Evolutionary conservation across 1,140 invertebrate species (phyloP).

Genomic region (Linepithema humile): DNA sequence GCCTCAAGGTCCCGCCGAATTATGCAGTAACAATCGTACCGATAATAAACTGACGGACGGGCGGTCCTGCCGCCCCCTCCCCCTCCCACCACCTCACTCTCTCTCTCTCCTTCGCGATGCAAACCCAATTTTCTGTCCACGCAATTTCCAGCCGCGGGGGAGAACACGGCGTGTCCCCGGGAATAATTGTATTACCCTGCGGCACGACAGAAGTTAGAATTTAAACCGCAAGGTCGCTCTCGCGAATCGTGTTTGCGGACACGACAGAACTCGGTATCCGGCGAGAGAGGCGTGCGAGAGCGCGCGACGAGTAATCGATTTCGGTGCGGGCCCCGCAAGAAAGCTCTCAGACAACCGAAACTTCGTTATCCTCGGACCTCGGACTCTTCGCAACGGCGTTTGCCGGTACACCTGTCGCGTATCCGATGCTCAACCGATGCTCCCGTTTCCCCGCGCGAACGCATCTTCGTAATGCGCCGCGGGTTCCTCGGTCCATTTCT

Average conservation of each 20-base stretch:
- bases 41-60: neutral
- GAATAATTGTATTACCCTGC: conserved; percentile 66
- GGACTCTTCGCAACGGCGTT: neutral
- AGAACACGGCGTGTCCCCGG: conserved; percentile 32
- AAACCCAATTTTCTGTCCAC: conserved; percentile 64
- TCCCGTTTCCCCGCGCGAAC: neutral
- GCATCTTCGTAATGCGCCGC: neutral
- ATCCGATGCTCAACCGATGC: neutral
- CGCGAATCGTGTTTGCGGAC: conserved; percentile 68
- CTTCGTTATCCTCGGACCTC: conserved; percentile 59
- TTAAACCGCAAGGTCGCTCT: conserved; percentile 69
- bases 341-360: conserved; percentile 61
- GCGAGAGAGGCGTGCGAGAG: neutral
- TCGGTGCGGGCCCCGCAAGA: conserved; percentile 49
- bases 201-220: conserved; percentile 67
- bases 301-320: conserved; percentile 57
- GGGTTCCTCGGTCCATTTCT: neutral
- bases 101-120: neutral
- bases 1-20: conserved; percentile 38
- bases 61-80: neutral
- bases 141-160: conserved; percentile 64
- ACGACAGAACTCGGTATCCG: conserved; percentile 37
- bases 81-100: neutral
- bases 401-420: neutral
- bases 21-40: conserved; percentile 31